Evolutionary conservation across 2,888 invertebrate species (phyloP), one percentile per base, ranked within the genome.

Genomic region (Ptychoptera albimana): DNA sequence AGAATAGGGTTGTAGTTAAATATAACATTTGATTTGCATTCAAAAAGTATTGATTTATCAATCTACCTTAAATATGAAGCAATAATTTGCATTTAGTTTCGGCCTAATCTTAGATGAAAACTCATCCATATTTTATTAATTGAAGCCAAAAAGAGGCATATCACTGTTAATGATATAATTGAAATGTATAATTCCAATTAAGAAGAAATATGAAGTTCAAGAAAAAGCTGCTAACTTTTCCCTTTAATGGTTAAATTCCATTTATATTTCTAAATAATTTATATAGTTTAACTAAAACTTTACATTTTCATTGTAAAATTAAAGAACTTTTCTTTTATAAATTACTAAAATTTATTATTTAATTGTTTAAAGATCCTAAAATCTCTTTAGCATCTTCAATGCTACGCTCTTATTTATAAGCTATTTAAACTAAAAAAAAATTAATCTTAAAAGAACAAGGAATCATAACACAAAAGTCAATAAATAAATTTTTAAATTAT

Each of bases 81-180:
- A 62, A 66, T 60, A 39, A 47, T 61, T 68, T 63, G 60, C 62
- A 60, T 55, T 67, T 67, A 70, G 66, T 70, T 71, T 71, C 68
- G 68, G 68, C 68, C 67, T 70, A 66, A 66, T 57, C 31, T 55
- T 60, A 60, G 62, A 53, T 52, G 23, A 5, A 50, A 44, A 43
- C 14, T 44, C 54, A 56, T 55, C 68, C 70, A 69, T 71, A 69
- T 69, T 72, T 70, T 67, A 58, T 23, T 23, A 23, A 23, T 23
- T 23, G 23, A 23, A 23, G 23, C 23, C 23, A 23, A 23, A 23
- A 53, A 72, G 72, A 74, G 74, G 75, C 71, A 65, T 71, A 70
- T 74, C 70, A 74, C 70, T 75, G 74, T 75, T 75, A 75, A 75
- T 75, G 69, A 73, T 72, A 71, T 50, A 49, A 73, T 58, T 73